Percentiles rank a stretch among this genome's conserved stretches.
Conservation (phyloP, 2,797 vertebrate genomes). For the Argyrosomus regius region DNA sequence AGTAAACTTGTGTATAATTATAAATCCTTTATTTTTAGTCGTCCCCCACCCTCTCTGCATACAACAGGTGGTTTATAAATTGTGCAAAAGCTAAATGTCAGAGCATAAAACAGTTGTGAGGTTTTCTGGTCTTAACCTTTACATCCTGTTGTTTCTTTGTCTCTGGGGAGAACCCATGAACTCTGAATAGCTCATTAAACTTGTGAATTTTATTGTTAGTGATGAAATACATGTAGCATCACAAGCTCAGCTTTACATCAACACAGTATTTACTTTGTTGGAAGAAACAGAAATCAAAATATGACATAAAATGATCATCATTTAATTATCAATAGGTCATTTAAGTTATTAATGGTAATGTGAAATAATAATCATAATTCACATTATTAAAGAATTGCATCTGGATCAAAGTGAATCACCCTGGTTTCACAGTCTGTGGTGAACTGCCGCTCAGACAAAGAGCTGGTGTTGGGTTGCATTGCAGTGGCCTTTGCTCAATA, state of each 20-base stretch:
- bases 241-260: constrained; percentile 38
- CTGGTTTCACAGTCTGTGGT: constrained; percentile 51
- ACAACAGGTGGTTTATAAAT: constrained; percentile 47
- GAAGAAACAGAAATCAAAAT: constrained; percentile 12
- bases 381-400: constrained; percentile 34
- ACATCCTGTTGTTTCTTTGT: constrained; percentile 56
- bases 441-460: constrained; percentile 72
- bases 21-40: background rate
- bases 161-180: constrained; percentile 50
- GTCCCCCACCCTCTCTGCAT: background rate
- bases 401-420: constrained; percentile 41
- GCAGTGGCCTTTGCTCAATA: constrained; percentile 78
- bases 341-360: background rate
- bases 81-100: background rate
- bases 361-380: constrained; percentile 1
- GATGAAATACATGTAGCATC: constrained; percentile 49
- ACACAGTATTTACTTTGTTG: constrained; percentile 5
- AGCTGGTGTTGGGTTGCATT: constrained; percentile 81
- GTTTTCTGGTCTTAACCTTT: constrained; percentile 49
- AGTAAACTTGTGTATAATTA: background rate
- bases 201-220: constrained; percentile 69
- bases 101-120: constrained; percentile 39
- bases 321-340: constrained; percentile 1
- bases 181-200: constrained; percentile 60
- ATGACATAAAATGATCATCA: background rate